phyloP scores from a whole-genome alignment of 2,113 vertebrate species.

The Phylloscopus trochilus region DNA sequence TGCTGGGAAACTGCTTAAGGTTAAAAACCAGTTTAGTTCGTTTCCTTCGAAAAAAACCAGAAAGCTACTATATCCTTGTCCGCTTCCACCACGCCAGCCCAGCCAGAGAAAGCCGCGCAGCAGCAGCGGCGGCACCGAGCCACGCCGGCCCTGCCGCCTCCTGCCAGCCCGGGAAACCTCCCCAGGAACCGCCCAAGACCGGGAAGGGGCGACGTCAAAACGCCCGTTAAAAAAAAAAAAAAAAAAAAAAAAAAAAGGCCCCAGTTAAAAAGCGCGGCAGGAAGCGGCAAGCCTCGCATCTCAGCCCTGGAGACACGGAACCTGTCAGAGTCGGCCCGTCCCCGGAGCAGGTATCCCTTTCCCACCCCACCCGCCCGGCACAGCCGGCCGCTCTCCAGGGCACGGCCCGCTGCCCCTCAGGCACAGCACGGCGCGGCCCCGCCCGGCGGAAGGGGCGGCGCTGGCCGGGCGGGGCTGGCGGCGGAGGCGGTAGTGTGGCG shows the following conservation, averaged over 20 bases:
- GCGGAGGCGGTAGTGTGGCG: too few relatives aligned
- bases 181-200: not conserved
- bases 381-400: fast-evolving
- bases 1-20: fast-evolving
- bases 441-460: not conserved
- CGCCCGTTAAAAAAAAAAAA: not conserved
- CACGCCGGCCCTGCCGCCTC: not conserved
- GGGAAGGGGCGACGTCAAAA: not conserved
- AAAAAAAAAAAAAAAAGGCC: not conserved
- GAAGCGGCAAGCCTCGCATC: fast-evolving
- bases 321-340: fast-evolving
- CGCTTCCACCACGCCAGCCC: not conserved
- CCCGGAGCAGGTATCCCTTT: fast-evolving
- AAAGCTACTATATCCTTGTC: fast-evolving
- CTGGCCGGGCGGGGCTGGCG: fast-evolving
- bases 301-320: fast-evolving
- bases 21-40: fast-evolving
- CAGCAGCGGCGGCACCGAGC: not conserved
- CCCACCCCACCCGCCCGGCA: not conserved
- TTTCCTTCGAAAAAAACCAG: not conserved
- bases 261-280: too few relatives aligned
- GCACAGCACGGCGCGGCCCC: too few relatives aligned
- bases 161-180: not conserved
- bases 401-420: not conserved
- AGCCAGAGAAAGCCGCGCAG: too few relatives aligned